Conservation (phyloP, 1,140 invertebrate genomes). For the Rhizoglyphus robini region DNA sequence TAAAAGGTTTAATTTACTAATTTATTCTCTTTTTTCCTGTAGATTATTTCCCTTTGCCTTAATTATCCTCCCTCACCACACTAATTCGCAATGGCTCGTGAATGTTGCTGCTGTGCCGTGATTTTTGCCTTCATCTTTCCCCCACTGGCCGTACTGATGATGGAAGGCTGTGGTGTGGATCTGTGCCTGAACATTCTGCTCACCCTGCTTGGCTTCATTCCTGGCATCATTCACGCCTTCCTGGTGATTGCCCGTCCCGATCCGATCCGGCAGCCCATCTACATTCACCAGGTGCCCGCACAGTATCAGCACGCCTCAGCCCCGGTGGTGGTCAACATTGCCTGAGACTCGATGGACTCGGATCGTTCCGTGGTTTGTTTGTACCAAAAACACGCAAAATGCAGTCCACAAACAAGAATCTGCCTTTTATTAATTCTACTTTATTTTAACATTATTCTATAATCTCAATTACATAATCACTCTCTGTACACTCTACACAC, state of each 20-base stretch:
- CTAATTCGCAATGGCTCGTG: background rate
- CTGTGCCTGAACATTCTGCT: constrained; percentile 28
- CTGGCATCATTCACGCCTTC: constrained; percentile 27
- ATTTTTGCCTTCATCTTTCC: constrained; percentile 23
- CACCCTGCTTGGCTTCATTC: constrained; percentile 25
- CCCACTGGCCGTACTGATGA: constrained; percentile 27
- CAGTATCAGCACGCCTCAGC: too few species aligned
- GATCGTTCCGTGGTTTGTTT: background rate
- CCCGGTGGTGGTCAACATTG: background rate
- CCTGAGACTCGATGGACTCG: background rate
- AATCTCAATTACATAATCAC: too few species aligned
- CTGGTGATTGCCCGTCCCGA: background rate
- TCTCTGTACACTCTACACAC: too few species aligned
- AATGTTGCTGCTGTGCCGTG: background rate
- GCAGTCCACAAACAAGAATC: too few species aligned
- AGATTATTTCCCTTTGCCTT: too few species aligned
- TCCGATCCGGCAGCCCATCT: background rate
- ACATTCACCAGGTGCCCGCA: too few species aligned
- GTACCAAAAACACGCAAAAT: too few species aligned
- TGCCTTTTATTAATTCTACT: too few species aligned
- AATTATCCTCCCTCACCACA: too few species aligned
- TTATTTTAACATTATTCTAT: too few species aligned
- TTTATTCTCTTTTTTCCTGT: too few species aligned
- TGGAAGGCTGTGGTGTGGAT: constrained; percentile 27
- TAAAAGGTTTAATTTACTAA: too few species aligned